These are phyloP conservation scores for Strongylocentrotus purpuratus DNA, from an alignment of 35 echinoderm and acorn worm species.

Conservation along the genomic window DNA sequence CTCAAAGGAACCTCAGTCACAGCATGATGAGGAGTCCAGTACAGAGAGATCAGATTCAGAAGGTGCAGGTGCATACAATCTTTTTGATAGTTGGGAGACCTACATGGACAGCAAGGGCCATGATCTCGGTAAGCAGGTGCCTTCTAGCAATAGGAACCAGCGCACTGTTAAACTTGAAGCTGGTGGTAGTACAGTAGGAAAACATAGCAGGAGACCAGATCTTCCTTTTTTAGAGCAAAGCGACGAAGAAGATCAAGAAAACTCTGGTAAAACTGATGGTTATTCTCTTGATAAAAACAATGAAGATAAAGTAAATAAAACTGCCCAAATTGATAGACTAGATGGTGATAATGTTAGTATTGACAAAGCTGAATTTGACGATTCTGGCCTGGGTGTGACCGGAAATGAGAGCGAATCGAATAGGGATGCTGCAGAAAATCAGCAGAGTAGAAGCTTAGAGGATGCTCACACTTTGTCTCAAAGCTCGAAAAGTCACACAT, in stretches of 20 bases:
- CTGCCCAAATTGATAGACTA: neutral
- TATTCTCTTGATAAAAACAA: too few species aligned
- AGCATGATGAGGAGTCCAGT: neutral
- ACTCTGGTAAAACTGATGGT: neutral
- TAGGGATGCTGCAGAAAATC: neutral
- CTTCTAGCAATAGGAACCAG: neutral
- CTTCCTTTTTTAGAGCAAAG: neutral
- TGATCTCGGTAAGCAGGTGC: neutral
- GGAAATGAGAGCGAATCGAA: neutral
- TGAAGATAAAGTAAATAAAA: neutral
- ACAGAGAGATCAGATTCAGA: neutral
- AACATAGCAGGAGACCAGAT: neutral
- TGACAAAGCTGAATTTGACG: neutral
- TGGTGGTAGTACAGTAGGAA: neutral
- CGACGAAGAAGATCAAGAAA: neutral
- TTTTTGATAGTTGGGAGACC: conserved; percentile 47
- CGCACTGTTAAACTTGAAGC: neutral
- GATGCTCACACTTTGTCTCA: neutral
- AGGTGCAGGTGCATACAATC: neutral
- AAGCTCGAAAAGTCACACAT: neutral
- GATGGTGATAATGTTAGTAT: neutral
- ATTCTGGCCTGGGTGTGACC: neutral
- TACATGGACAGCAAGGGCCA: conserved; percentile 42
- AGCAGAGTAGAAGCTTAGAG: neutral
- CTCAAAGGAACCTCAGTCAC: neutral